phyloP scores from a whole-genome alignment of 2,113 vertebrate genomes.

The Mus spicilegus region DNA sequence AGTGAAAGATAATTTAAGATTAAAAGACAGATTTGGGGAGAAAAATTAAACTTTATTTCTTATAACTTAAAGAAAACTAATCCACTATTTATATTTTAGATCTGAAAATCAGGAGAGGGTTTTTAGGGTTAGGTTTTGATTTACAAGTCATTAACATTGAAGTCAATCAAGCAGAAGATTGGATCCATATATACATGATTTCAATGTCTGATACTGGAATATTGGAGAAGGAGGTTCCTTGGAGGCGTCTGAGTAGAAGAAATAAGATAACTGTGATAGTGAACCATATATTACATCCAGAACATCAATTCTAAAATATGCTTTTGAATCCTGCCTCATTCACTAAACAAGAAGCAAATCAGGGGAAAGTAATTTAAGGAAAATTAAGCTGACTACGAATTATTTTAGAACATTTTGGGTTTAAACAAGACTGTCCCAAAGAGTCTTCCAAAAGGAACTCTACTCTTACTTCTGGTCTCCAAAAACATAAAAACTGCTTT shows the following conservation, averaged over 20 bases:
- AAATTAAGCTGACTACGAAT: neutral
- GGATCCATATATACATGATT: neutral
- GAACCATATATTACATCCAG: neutral
- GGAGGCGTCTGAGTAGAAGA: neutral
- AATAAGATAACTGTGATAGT: neutral
- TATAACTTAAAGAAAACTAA: neutral
- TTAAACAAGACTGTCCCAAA: neutral
- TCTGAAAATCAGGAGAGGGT: neutral
- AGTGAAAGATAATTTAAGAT: neutral
- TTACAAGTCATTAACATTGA: conserved; percentile 26
- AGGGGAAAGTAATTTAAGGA: neutral
- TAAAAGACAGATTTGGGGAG: neutral
- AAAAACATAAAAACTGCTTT: neutral
- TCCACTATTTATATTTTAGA: neutral
- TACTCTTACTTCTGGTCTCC: neutral
- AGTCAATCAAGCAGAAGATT: neutral
- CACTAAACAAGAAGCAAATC: conserved; percentile 40
- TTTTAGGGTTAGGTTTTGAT: conserved; percentile 1
- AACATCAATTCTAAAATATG: conserved; percentile 13
- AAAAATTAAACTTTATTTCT: neutral
- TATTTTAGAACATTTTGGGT: conserved; percentile 11
- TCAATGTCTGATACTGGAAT: neutral
- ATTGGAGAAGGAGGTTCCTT: neutral
- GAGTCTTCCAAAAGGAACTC: neutral
- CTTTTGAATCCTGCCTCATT: conserved; percentile 19